These are phyloP conservation scores for Zhuqinia jingwanae DNA, from an alignment of 2,888 invertebrate species.

Conservation along the genomic window DNA sequence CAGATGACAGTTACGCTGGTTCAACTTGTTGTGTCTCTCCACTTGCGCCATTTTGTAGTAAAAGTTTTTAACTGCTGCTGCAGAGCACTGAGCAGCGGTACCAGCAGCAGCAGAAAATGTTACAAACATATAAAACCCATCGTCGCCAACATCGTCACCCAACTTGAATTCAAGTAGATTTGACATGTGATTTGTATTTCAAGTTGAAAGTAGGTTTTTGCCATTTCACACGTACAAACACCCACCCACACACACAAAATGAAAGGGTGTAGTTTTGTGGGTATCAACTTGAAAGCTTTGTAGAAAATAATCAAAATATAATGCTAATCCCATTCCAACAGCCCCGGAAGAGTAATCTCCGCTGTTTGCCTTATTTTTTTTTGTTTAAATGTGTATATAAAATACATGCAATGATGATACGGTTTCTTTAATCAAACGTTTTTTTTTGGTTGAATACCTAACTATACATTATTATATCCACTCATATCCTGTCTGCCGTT, in stretches of 20 bases:
- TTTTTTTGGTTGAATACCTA: too few relatives aligned
- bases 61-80: background rate
- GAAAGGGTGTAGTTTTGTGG: slow-evolving; percentile 1
- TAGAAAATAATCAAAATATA: background rate
- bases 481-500: too few relatives aligned
- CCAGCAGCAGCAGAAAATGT: background rate
- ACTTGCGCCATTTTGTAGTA: background rate
- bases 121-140: slow-evolving; percentile 17
- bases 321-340: background rate
- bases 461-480: too few relatives aligned
- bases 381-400: background rate
- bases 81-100: background rate
- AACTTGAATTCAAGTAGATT: slow-evolving; percentile 29
- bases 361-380: too few relatives aligned
- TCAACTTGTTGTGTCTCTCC: background rate
- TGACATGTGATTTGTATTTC: slow-evolving; percentile 57
- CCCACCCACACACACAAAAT: slow-evolving; percentile 23
- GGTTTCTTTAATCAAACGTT: background rate
- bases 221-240: slow-evolving; percentile 26
- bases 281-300: slow-evolving; percentile 20
- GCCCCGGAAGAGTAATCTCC: slow-evolving; percentile 20
- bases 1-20: slow-evolving; percentile 49
- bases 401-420: background rate
- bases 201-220: slow-evolving; percentile 25
- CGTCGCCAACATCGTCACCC: slow-evolving; percentile 27